Evolutionary conservation across 2,113 vertebrate genomes (phyloP).

Genomic region (Sphyrna mokarran): DNA sequence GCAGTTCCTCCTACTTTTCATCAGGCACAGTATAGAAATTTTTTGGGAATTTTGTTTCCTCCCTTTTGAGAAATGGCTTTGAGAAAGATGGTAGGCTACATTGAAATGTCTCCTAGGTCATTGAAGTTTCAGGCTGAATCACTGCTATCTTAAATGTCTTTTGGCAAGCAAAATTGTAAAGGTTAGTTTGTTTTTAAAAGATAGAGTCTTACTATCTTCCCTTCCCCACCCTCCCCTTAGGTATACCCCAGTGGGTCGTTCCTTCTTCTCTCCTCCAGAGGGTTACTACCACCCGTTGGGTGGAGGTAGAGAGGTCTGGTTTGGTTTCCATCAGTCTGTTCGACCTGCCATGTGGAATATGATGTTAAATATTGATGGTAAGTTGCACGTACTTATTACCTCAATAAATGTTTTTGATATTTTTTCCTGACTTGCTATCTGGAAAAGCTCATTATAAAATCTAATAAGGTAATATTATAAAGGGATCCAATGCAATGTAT

Average conservation of each 20-base stretch:
- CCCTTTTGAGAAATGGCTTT: not conserved
- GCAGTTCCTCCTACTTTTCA: not conserved
- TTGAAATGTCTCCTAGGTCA: not conserved
- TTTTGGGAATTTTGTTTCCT: not conserved
- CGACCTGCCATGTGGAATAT: slow-evolving; percentile 99
- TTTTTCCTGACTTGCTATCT: not conserved
- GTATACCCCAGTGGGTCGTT: slow-evolving; percentile 95
- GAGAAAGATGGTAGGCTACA: not conserved
- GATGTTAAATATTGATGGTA: slow-evolving; percentile 99
- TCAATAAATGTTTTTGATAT: not conserved
- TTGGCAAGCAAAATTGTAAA: not conserved
- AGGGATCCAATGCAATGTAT: not conserved
- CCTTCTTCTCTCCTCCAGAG: slow-evolving; percentile 95
- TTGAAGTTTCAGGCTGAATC: not conserved
- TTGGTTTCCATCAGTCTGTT: slow-evolving; percentile 97
- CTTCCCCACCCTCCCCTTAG: slow-evolving; percentile 49
- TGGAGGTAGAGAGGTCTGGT: slow-evolving; percentile 95
- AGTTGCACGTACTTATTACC: slow-evolving; percentile 37
- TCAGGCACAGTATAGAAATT: not conserved
- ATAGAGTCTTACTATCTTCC: not conserved
- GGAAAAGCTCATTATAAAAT: not conserved
- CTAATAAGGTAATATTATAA: not conserved
- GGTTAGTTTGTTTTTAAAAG: not conserved
- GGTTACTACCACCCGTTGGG: slow-evolving; percentile 97
- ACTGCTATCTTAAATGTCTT: not conserved